phyloP scores from a whole-genome alignment of 2,113 vertebrate species.

The Rhinogobius similis region DNA sequence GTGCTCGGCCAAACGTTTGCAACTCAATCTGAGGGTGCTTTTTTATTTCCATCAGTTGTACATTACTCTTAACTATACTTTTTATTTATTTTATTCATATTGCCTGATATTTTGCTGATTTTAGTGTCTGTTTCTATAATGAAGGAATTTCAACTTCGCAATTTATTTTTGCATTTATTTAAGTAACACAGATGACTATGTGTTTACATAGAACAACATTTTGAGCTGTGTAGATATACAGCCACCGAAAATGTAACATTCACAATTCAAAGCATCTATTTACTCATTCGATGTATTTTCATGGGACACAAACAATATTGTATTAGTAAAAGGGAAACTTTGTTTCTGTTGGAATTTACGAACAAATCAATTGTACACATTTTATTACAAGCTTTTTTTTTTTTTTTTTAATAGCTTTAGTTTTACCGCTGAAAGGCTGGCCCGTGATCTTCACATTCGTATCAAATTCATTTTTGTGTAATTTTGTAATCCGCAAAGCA shows the following conservation, averaged over 20 bases:
- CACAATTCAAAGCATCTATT: background rate
- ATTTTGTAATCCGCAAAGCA: conserved; percentile 63
- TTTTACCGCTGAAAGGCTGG: too few relatives aligned
- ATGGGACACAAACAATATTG: background rate
- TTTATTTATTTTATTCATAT: background rate
- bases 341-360: background rate
- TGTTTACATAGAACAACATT: background rate
- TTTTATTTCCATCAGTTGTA: background rate
- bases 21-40: background rate
- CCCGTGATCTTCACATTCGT: conserved; percentile 11
- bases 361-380: background rate
- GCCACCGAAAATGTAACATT: background rate
- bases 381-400: background rate
- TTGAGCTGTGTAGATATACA: background rate
- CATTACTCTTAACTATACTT: background rate
- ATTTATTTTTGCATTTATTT: background rate
- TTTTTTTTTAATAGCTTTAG: too few relatives aligned
- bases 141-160: conserved; percentile 1
- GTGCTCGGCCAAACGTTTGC: background rate
- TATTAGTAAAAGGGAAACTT: background rate
- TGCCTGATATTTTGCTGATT: background rate
- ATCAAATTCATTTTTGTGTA: conserved; percentile 18
- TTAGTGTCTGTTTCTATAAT: background rate
- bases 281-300: background rate
- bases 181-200: background rate